A percentile compares a stretch with the other conserved stretches of the same genome.
phyloP scores from a whole-genome alignment of 53 echinoderm and acorn worm genomes.

The Actinopyga echinites region DNA sequence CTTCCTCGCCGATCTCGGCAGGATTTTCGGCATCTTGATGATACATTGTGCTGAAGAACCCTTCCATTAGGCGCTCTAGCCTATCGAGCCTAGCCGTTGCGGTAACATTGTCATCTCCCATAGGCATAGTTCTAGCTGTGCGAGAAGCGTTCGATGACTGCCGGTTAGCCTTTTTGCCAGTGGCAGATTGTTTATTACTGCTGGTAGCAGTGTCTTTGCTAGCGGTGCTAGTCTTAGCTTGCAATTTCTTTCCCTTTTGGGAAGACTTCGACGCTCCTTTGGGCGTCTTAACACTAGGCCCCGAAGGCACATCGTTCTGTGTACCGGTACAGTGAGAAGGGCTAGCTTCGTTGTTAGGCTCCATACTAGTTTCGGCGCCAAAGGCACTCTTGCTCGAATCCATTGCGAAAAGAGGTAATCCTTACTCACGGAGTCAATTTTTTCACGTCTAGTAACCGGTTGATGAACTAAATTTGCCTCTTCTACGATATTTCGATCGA shows the following conservation, averaged over 20 bases:
- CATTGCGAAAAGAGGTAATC: no score
- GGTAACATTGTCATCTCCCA: background rate
- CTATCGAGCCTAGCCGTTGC: background rate
- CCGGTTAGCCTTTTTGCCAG: background rate
- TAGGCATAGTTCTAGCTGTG: background rate
- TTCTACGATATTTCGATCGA: no score
- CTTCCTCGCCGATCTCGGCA: background rate
- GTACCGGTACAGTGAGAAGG: no score
- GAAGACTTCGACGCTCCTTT: background rate
- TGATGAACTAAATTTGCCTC: no score
- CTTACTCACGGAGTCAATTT: no score
- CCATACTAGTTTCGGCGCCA: no score
- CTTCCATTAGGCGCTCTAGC: background rate
- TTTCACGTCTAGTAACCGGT: no score
- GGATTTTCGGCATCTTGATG: background rate
- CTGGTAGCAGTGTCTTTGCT: background rate
- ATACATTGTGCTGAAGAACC: background rate
- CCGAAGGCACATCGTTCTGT: no score
- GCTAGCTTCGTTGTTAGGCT: no score
- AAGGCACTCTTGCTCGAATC: no score
- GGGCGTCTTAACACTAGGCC: no score
- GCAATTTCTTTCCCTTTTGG: constrained; percentile 1
- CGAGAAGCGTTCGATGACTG: background rate
- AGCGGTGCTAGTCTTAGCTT: background rate
- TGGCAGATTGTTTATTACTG: background rate